Evolutionary conservation across 2,113 vertebrate species (phyloP).

Genomic region (Tamias sibiricus): DNA sequence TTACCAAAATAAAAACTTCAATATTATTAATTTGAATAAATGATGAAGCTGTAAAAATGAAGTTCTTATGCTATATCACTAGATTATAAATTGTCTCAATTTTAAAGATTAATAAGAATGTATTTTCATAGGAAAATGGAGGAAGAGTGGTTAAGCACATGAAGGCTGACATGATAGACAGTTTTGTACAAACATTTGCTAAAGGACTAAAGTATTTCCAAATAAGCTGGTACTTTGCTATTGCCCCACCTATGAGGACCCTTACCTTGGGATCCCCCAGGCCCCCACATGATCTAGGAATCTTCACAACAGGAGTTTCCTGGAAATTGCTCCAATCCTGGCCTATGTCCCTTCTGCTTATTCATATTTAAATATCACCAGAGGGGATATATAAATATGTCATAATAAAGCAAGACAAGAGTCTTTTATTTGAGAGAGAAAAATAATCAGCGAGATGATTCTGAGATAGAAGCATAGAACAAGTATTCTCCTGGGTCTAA

Average conservation of each 20-base stretch:
- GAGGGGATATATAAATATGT: background rate
- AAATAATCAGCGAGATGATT: background rate
- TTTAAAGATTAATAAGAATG: background rate
- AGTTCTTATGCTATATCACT: background rate
- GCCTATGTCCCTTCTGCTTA: background rate
- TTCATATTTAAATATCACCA: background rate
- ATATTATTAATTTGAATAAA: conserved; percentile 14
- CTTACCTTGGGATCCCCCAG: background rate
- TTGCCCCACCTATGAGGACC: background rate
- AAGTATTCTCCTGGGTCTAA: fast-evolving
- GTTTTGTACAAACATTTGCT: background rate
- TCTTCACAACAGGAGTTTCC: background rate
- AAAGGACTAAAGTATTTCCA: background rate
- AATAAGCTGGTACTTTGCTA: background rate
- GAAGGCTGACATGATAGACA: background rate
- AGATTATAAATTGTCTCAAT: background rate
- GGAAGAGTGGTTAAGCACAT: background rate
- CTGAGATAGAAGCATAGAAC: background rate
- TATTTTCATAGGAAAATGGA: background rate
- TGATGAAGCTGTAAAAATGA: background rate
- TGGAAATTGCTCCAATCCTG: background rate
- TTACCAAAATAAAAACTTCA: background rate
- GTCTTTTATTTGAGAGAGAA: background rate
- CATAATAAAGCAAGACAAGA: background rate
- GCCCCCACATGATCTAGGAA: background rate